Base-by-base conservation (phyloP, 2,113 vertebrate genomes). In the Leuciscus idus region DNA sequence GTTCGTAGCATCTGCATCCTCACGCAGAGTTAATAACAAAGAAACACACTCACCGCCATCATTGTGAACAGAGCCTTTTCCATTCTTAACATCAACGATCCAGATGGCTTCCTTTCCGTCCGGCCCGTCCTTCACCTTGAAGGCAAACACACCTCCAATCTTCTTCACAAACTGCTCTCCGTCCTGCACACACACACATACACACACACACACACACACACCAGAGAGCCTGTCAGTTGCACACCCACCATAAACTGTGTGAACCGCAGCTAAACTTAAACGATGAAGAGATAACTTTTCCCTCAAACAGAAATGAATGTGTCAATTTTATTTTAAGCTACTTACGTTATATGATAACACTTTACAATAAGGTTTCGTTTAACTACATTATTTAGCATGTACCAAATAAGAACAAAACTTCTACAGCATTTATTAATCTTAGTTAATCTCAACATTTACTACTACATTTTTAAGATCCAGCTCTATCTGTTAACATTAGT, bases 71-170 rank as follows among this genome's bases (percentile, higher is more conserved):
- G 95, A 95, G 76, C 98, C 97, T 89, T 92, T 97, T 28, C 96
- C 96, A 0, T 97, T 98, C 89, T 99, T 99, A 89, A 99, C 96
- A n/a, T 99, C 98, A 64, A 99, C 97, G 6, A 97, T 84, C 98
- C 98, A 99, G 4, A 91, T 95, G 13, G 96, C 98, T 91, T 98
- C 97, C 91, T 97, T 95, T 39, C 97, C 98, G 1, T 84, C 94
- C 4, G 97, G 98, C 13, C 98, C 97, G 8, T 97, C 96, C 89
- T 96, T 98, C 84, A 99, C 95, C 91, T 98, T 99, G 87, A 99
- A 99, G 88, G 97, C 96, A 93, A 99, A 99, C 87, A 99, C 90
- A 21, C 97, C 97, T 15, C 98, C 96, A 0, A 99, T 99, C 94
- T 98, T 99, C 92, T 98, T 98, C 86, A 99, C 97, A 92, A 96